These are phyloP conservation scores for Heliocidaris tuberculata DNA, from an alignment of 35 echinoderm and acorn worm genomes.

Conservation along the genomic window DNA sequence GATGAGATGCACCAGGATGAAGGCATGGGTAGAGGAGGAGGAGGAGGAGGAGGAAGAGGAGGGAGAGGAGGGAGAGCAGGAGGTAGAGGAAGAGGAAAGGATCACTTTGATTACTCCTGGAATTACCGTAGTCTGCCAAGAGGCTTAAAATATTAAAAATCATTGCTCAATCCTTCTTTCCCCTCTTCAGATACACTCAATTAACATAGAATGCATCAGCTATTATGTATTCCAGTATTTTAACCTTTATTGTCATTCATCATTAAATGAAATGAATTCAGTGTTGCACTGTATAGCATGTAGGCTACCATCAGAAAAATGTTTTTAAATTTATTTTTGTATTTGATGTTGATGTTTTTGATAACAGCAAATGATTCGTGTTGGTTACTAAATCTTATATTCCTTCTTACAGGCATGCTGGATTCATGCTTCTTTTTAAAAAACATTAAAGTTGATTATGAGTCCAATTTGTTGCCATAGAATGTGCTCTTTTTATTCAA, in stretches of 20 bases:
- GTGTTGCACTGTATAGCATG: neutral
- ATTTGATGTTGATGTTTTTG: neutral
- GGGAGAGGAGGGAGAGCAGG: neutral
- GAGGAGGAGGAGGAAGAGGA: conserved; percentile 7
- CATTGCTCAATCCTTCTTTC: neutral
- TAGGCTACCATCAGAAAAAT: neutral
- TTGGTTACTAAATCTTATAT: neutral
- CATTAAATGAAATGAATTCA: neutral
- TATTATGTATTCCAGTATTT: neutral
- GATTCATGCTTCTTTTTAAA: neutral
- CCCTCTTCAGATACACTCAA: neutral
- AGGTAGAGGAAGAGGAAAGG: conserved; percentile 24
- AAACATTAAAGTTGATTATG: neutral
- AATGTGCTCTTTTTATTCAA: neutral
- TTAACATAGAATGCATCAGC: neutral
- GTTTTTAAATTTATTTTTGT: conserved; percentile 23
- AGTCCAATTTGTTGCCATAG: neutral
- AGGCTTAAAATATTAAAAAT: conserved; percentile 67
- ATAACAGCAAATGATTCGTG: neutral
- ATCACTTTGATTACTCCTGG: conserved; percentile 78
- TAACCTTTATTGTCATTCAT: neutral
- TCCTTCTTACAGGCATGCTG: neutral
- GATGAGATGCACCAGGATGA: conserved; percentile 24
- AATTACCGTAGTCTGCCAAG: conserved; percentile 87
- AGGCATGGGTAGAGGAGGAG: conserved; percentile 31